Conservation (phyloP, 1,140 invertebrate genomes). For the Phymorhynchus buccinoides region DNA sequence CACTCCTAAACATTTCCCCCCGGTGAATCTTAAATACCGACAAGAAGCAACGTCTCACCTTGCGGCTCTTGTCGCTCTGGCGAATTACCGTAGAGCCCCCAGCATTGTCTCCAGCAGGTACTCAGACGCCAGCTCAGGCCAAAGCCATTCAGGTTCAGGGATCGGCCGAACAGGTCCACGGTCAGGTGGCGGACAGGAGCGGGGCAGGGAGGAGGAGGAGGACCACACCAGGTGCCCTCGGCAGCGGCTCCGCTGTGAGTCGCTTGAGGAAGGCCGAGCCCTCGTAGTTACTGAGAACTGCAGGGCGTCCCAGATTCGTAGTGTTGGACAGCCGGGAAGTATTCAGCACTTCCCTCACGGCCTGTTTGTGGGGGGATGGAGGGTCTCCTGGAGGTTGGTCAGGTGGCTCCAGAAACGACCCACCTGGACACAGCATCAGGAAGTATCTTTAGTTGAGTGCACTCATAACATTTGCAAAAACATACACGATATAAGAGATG, state of each 20-base stretch:
- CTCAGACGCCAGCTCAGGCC: constrained; percentile 90
- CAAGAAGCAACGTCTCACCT: constrained; percentile 77
- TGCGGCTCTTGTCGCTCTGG: constrained; percentile 68
- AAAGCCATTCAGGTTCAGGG: constrained; percentile 89
- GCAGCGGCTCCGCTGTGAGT: constrained; percentile 54
- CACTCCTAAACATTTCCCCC: too few relatives aligned
- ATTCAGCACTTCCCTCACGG: constrained; percentile 86
- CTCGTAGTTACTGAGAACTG: constrained; percentile 90
- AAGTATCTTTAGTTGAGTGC: too few relatives aligned
- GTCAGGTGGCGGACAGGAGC: constrained; percentile 86
- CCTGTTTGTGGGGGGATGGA: constrained; percentile 86
- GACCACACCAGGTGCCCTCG: constrained; percentile 84
- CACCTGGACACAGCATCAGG: constrained; percentile 74
- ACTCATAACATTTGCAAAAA: too few relatives aligned
- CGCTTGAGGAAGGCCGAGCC: constrained; percentile 66
- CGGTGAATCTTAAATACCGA: too few relatives aligned
- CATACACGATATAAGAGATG: too few relatives aligned
- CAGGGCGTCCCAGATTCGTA: constrained; percentile 84
- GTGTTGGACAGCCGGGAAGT: constrained; percentile 79
- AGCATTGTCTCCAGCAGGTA: constrained; percentile 86
- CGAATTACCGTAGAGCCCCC: constrained; percentile 71
- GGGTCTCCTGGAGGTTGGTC: constrained; percentile 87
- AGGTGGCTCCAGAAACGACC: constrained; percentile 95
- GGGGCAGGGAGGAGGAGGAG: constrained; percentile 88
- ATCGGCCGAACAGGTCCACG: constrained; percentile 87